phyloP scores from a whole-genome alignment of 1,140 invertebrate species.

The Sarcophaga bullata region DNA sequence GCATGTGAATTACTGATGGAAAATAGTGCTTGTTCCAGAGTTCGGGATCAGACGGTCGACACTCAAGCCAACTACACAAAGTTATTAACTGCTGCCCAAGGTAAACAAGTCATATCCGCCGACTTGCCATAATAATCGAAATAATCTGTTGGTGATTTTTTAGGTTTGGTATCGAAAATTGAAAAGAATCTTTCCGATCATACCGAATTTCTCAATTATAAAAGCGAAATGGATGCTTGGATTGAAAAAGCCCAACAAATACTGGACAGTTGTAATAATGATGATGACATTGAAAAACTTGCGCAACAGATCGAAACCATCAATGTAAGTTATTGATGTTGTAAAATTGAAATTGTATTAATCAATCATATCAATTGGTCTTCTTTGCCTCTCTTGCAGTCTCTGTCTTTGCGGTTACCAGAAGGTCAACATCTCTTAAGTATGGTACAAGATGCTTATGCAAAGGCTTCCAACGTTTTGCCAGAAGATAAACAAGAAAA shows the following conservation, averaged over 20 bases:
- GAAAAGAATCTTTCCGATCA: slow-evolving; percentile 91
- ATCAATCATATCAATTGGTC: neutral
- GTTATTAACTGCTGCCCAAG: slow-evolving; percentile 79
- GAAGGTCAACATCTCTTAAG: slow-evolving; percentile 88
- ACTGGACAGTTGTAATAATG: slow-evolving; percentile 83
- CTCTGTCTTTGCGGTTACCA: slow-evolving; percentile 78
- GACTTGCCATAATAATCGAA: neutral
- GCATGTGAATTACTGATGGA: slow-evolving; percentile 88
- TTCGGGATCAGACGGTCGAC: slow-evolving; percentile 86
- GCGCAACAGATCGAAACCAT: slow-evolving; percentile 87
- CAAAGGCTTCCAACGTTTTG: slow-evolving; percentile 83
- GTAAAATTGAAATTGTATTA: neutral
- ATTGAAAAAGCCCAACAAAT: slow-evolving; percentile 79
- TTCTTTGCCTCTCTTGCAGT: slow-evolving; percentile 56
- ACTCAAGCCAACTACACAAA: slow-evolving; percentile 83
- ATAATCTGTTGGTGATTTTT: neutral
- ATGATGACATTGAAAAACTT: slow-evolving; percentile 80
- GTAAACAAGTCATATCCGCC: slow-evolving; percentile 27
- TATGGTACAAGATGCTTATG: slow-evolving; percentile 83
- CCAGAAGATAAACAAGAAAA: slow-evolving; percentile 82
- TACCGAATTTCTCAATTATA: slow-evolving; percentile 87
- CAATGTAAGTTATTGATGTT: slow-evolving; percentile 65
- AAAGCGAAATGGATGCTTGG: slow-evolving; percentile 85
- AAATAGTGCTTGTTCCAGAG: slow-evolving; percentile 81
- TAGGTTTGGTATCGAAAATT: slow-evolving; percentile 79